These are phyloP conservation scores for Micronycteris hirsuta DNA, from an alignment of 2,113 vertebrate genomes.

Conservation along the genomic window DNA sequence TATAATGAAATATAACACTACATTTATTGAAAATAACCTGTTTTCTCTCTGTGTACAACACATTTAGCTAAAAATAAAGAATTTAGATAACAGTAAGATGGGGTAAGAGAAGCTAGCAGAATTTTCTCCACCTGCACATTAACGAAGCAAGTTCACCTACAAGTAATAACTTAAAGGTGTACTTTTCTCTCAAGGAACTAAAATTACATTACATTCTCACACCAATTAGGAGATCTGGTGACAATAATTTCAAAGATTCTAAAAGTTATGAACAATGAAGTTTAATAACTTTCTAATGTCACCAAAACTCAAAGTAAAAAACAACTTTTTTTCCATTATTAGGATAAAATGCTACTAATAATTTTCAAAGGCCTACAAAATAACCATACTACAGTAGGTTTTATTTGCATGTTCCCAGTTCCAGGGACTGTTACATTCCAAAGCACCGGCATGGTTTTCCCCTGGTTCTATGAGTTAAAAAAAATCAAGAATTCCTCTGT, in stretches of 20 bases:
- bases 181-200: slow-evolving; percentile 27
- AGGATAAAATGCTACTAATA: background rate
- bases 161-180: background rate
- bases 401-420: background rate
- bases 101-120: background rate
- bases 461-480: background rate
- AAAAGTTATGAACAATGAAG: slow-evolving; percentile 5
- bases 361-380: slow-evolving; percentile 1
- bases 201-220: slow-evolving; percentile 17
- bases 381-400: background rate
- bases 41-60: background rate
- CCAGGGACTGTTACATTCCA: background rate
- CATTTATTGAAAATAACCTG: background rate
- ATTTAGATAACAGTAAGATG: background rate
- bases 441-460: background rate
- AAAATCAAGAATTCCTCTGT: background rate
- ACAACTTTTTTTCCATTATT: background rate
- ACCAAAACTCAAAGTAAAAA: background rate
- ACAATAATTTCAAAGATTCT: slow-evolving; percentile 27
- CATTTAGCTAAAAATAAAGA: background rate
- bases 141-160: background rate
- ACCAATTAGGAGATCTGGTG: background rate
- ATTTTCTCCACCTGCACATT: background rate
- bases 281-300: slow-evolving; percentile 24
- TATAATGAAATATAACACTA: background rate